Evolutionary conservation across 2,113 vertebrate species (phyloP).

Genomic region (Gasterosteus nipponicus): DNA sequence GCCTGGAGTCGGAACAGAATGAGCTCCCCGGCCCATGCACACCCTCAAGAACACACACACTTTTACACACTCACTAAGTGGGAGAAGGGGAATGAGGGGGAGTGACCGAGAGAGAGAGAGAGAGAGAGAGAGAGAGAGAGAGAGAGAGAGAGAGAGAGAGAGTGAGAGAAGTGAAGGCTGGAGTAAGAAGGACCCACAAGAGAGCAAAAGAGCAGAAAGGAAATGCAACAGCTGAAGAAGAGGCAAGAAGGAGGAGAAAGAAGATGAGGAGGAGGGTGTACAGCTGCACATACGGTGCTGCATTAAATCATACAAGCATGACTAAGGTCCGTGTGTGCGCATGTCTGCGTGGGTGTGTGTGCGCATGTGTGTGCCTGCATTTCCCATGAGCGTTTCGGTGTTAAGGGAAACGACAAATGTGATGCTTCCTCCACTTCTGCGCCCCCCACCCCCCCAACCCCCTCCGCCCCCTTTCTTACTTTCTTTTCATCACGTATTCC

Average conservation of each 20-base stretch:
- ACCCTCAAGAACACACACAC: constrained; percentile 31
- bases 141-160: constrained; percentile 23
- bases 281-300: constrained; percentile 50
- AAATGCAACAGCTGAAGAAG: constrained; percentile 47
- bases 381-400: constrained; percentile 29
- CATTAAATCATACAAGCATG: constrained; percentile 55
- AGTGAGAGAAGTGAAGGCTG: constrained; percentile 29
- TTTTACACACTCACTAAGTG: constrained; percentile 57
- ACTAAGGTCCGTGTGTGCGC: constrained; percentile 35
- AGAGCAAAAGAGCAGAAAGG: constrained; percentile 49
- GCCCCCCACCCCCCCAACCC: neutral
- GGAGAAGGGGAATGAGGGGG: constrained; percentile 26
- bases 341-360: constrained; percentile 19
- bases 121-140: constrained; percentile 4
- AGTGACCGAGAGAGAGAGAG: constrained; percentile 20
- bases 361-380: constrained; percentile 17
- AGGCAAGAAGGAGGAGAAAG: constrained; percentile 41
- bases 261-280: constrained; percentile 43
- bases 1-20: constrained; percentile 76
- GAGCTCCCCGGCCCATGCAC: constrained; percentile 71
- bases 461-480: constrained; percentile 3
- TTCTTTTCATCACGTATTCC: neutral
- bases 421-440: constrained; percentile 10
- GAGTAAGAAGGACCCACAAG: constrained; percentile 45
- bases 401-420: constrained; percentile 39